A percentile compares a stretch with the other conserved stretches of the same genome.
Evolutionary conservation across 2,113 vertebrate genomes (phyloP).

Genomic region (Odocoileus hemionus): DNA sequence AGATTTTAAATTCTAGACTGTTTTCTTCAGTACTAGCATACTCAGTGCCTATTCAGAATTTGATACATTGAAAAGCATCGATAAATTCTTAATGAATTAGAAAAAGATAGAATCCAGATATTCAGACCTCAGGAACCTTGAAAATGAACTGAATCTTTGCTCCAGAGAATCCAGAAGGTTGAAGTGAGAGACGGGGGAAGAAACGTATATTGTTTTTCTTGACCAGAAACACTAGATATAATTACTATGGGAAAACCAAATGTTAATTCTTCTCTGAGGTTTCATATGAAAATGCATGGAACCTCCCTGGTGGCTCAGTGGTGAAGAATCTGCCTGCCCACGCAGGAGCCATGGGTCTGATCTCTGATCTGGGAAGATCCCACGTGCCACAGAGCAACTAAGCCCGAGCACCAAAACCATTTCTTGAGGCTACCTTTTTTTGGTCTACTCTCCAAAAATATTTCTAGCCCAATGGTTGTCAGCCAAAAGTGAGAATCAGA

Average conservation of each 20-base stretch:
- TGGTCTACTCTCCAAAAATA: neutral
- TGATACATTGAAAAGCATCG: neutral
- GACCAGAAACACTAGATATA: neutral
- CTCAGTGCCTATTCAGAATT: neutral
- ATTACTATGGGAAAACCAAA: neutral
- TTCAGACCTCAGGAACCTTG: neutral
- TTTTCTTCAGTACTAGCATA: neutral
- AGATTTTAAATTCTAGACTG: neutral
- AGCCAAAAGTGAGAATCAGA: neutral
- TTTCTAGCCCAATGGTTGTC: neutral
- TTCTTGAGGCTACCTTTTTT: neutral
- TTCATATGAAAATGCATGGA: neutral
- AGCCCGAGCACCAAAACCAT: neutral
- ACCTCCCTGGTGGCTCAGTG: neutral
- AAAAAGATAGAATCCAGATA: neutral
- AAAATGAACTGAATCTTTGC: neutral
- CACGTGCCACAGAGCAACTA: neutral
- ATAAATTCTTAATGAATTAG: neutral
- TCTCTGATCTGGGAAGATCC: neutral
- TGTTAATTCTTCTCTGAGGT: neutral
- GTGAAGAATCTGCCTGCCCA: neutral
- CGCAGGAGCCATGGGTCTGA: fast-evolving
- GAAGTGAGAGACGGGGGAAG: neutral
- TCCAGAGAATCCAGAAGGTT: neutral
- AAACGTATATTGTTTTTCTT: neutral